Percentiles rank a stretch among this genome's conserved stretches.
Evolutionary conservation across 2,797 vertebrate species (phyloP).

Genomic region (Lerista edwardsae): DNA sequence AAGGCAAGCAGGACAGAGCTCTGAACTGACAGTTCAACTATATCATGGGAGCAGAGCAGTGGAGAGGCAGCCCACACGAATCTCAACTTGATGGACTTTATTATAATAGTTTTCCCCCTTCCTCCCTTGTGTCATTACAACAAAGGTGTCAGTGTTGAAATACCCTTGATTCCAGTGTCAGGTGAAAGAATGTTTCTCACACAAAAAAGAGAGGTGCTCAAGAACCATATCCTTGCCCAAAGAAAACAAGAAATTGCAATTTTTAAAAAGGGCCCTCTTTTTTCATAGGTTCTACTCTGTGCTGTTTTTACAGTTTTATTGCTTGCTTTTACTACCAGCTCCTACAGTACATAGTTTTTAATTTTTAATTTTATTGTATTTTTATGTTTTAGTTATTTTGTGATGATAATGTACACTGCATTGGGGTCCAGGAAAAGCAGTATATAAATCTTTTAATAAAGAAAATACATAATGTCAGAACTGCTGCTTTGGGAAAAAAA

Average conservation of each 20-base stretch:
- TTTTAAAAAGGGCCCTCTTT: no score
- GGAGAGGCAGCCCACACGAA: fast-evolving
- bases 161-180: neutral
- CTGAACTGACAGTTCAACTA: neutral
- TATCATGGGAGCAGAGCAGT: neutral
- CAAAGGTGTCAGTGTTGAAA: neutral
- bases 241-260: neutral
- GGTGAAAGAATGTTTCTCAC: neutral
- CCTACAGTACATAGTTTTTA: no score
- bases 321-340: no score
- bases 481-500: neutral
- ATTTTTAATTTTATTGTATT: no score
- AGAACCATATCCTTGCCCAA: neutral
- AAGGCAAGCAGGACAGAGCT: neutral
- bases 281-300: no score
- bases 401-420: no score
- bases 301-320: no score
- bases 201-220: neutral
- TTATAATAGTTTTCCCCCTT: neutral
- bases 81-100: neutral
- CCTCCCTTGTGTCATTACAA: neutral
- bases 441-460: no score
- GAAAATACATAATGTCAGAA: neutral
- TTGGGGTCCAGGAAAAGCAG: no score
- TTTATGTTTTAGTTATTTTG: no score